A percentile compares a stretch with the other conserved stretches of the same genome.
These are phyloP conservation scores for Cyaniris semiargus DNA, from an alignment of 2,888 invertebrate genomes.

Conservation along the genomic window DNA sequence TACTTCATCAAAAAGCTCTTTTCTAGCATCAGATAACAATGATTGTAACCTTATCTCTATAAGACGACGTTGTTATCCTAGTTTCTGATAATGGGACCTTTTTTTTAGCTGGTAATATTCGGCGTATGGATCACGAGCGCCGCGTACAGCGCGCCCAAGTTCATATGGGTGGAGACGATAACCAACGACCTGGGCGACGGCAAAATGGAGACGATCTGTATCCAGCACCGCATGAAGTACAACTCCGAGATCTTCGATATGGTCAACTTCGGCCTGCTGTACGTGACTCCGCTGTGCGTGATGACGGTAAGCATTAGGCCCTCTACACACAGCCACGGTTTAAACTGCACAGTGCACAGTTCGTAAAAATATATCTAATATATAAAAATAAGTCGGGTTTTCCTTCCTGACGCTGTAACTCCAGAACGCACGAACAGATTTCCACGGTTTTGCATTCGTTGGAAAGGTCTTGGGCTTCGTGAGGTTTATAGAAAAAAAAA, in stretches of 20 bases:
- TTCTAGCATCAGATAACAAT: neutral
- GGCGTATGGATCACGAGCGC: slow-evolving; percentile 92
- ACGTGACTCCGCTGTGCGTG: slow-evolving; percentile 88
- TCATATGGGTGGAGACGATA: slow-evolving; percentile 90
- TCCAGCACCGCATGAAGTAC: slow-evolving; percentile 87
- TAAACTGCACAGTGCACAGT: neutral
- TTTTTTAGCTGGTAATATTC: slow-evolving; percentile 85
- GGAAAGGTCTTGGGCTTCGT: too few species aligned
- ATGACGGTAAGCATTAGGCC: slow-evolving; percentile 83
- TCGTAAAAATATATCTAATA: neutral
- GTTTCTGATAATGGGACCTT: neutral
- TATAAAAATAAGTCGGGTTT: too few species aligned
- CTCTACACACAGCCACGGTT: neutral
- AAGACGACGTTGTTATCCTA: too few species aligned
- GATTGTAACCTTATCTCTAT: neutral
- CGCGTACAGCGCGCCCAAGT: slow-evolving; percentile 90
- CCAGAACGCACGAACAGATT: too few species aligned
- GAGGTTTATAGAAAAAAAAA: too few species aligned
- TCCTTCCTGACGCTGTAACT: too few species aligned
- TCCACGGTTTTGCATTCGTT: too few species aligned
- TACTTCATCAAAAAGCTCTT: neutral
- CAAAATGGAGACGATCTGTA: slow-evolving; percentile 85
- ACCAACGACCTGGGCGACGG: slow-evolving; percentile 81
- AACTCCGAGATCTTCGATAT: slow-evolving; percentile 89
- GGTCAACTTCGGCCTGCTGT: slow-evolving; percentile 90